Evolutionary conservation across 1,140 invertebrate species (phyloP).

Genomic region (Lucilia sericata): DNA sequence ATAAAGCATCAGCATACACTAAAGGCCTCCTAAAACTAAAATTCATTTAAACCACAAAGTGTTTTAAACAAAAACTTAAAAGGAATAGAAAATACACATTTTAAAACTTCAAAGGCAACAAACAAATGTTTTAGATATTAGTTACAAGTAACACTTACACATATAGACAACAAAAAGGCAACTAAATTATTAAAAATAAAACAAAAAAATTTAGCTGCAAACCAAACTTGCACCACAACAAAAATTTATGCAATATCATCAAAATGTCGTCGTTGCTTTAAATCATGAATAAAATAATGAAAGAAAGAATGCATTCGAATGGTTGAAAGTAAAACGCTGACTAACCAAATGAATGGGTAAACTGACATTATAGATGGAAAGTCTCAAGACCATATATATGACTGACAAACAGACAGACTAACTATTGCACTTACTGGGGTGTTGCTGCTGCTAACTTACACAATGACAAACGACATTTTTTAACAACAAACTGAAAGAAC

Average conservation of each 20-base stretch:
- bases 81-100: background rate
- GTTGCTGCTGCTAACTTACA: background rate
- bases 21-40: background rate
- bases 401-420: background rate
- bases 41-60: conserved; percentile 6
- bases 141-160: background rate
- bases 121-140: background rate
- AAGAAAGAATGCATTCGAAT: background rate
- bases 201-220: background rate
- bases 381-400: background rate
- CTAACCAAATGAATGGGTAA: conserved; percentile 9
- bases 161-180: background rate
- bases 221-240: no score
- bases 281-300: background rate
- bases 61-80: background rate
- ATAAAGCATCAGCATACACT: background rate
- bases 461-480: background rate
- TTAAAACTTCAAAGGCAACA: background rate
- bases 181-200: background rate
- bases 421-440: background rate
- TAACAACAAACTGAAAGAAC: background rate
- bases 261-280: background rate
- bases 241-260: background rate
- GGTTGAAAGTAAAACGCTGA: background rate
- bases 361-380: background rate